Evolutionary conservation across 1,140 invertebrate genomes (phyloP), one percentile per base, ranked within the genome.

Genomic region (Pseudomyrmex gracilis): DNA sequence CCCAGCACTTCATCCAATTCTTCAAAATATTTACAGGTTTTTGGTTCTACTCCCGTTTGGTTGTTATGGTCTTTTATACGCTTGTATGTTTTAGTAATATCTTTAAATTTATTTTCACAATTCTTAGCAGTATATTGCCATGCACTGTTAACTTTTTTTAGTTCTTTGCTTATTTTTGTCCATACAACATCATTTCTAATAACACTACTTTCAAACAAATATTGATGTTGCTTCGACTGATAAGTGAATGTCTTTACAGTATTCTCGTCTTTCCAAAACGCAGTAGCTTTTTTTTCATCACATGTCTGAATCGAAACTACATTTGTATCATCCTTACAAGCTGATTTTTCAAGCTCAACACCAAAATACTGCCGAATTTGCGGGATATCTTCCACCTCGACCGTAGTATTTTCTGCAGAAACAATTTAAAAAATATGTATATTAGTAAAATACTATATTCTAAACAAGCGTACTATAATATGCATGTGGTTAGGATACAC

Each of bases 171-270:
- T 17, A 66, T 66, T 66, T 66, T 66, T 66, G 63, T 12, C 34
- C 63, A 66, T 51, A 67, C 64, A 45, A 43, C n/a, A 67, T 67
- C 64, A 51, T 67, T 67, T 67, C 45, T 67, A 67, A 49, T 49
- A 1, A 13, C 2, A 22, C 45, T 67, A 67, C 45, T 67, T 22
- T 67, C 45, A 67, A 67, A 67, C 12, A 51, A 4, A 2, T 4
- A 1, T 15, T 67, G 64, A 49, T 67, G 20, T 8, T 67, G 64
- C 12, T 67, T 20, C 9, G 43, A 67, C 13, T 67, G 64, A 67
- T 66, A 12, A 67, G 49, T 67, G 0, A 67, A 17, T 47, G 45
- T 9, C 20, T 67, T 67, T 49, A 67, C 64, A 67, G 64, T 10
- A 8, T 67, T 67, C 12, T 67, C 24, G 34, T 66, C 34, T 66